Evolutionary conservation across 1,140 invertebrate species (phyloP).

Genomic region (Hycleus phaleratus): DNA sequence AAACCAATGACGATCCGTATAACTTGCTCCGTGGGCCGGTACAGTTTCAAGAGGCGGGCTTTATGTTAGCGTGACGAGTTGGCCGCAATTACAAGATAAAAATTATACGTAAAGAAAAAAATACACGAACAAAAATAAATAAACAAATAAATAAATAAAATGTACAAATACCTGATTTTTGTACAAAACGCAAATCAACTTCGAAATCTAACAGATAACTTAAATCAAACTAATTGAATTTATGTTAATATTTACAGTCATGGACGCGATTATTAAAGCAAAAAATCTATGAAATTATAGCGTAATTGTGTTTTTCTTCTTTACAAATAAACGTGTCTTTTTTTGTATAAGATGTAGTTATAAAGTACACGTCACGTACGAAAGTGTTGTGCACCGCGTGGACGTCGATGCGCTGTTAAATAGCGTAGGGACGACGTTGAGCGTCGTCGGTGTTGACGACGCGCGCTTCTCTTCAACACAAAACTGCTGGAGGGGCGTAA

Average conservation of each 20-base stretch:
- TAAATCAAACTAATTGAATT: no score
- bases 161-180: no score
- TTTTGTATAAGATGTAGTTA: not conserved
- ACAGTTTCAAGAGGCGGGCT: conserved; percentile 29
- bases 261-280: no score
- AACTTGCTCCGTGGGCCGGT: conserved; percentile 25
- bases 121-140: conserved; percentile 15
- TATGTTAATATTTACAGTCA: no score
- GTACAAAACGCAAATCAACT: no score
- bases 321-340: no score
- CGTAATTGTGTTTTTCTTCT: no score
- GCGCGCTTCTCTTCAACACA: conserved; percentile 22
- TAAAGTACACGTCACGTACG: conserved; percentile 11
- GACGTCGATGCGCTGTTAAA: conserved; percentile 31
- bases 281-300: no score
- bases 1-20: conserved; percentile 30
- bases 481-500: conserved; percentile 26
- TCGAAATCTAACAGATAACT: no score
- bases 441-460: conserved; percentile 24
- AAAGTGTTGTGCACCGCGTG: conserved; percentile 25
- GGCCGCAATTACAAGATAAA: conserved; percentile 37
- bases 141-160: no score
- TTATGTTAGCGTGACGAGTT: conserved; percentile 35
- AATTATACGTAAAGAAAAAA: conserved; percentile 30
- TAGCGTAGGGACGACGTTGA: conserved; percentile 24